phyloP scores from a whole-genome alignment of 2,113 vertebrate genomes.

The Egretta garzetta region DNA sequence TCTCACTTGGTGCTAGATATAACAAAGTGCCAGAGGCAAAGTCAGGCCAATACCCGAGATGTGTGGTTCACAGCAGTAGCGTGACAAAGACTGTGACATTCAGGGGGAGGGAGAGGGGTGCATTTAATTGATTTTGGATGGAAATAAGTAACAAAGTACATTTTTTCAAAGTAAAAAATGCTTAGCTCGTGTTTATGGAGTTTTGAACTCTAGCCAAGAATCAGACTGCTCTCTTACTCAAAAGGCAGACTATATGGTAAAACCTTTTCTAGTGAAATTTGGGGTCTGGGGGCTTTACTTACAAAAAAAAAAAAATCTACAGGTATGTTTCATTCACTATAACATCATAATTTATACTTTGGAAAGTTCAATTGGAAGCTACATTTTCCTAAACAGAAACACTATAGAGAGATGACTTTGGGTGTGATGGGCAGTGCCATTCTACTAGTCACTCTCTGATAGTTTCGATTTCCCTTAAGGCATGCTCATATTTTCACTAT shows the following conservation, averaged over 20 bases:
- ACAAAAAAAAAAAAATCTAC: background rate
- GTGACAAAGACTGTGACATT: background rate
- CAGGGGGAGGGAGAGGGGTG: accelerated
- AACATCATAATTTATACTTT: background rate
- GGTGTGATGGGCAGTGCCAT: background rate
- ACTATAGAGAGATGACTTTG: background rate
- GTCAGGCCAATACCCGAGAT: background rate
- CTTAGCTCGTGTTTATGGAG: background rate
- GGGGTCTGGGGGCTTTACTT: background rate
- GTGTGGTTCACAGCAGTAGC: background rate
- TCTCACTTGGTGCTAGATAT: background rate
- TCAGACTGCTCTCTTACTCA: background rate
- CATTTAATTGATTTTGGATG: background rate
- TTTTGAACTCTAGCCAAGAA: background rate
- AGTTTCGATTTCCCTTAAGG: background rate
- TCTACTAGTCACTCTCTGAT: background rate
- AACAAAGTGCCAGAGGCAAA: slow-evolving; percentile 1
- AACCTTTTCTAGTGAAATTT: background rate
- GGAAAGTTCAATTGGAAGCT: background rate
- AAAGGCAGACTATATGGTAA: background rate
- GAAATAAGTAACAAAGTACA: background rate
- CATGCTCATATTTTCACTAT: background rate
- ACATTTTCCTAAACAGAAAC: background rate
- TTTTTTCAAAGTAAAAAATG: background rate
- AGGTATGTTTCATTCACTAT: background rate